A percentile compares a stretch with the other conserved stretches of the same genome.
These are phyloP conservation scores for Passer domesticus DNA, from an alignment of 2,113 vertebrate species.

Conservation along the genomic window DNA sequence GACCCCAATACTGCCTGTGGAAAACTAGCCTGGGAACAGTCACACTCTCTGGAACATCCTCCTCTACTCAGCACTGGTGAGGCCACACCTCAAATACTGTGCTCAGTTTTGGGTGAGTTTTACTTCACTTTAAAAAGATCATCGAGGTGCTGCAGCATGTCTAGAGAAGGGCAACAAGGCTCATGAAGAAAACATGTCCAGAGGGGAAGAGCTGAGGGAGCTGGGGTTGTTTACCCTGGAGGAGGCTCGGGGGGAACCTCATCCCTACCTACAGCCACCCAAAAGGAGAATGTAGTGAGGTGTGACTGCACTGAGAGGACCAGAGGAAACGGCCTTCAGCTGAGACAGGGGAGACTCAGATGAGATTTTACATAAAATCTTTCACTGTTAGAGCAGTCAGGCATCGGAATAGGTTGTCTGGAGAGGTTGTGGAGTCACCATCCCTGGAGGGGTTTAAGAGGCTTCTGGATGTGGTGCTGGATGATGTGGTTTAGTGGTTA, in stretches of 20 bases:
- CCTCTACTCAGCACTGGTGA: background rate
- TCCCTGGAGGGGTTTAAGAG: background rate
- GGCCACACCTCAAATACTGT: background rate
- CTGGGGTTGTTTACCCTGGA: background rate
- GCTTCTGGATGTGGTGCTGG: background rate
- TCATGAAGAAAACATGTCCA: background rate
- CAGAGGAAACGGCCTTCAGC: background rate
- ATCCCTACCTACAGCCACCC: background rate
- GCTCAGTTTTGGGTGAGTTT: background rate
- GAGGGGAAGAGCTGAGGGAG: background rate
- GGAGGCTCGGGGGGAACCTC: too few relatives aligned
- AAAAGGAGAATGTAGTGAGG: background rate
- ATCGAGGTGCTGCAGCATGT: background rate
- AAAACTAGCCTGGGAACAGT: background rate
- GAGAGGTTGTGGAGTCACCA: background rate
- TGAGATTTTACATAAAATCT: background rate
- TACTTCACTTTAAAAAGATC: background rate
- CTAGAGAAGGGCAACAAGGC: background rate
- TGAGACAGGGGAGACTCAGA: background rate
- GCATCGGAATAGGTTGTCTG: background rate
- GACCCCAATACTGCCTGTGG: background rate
- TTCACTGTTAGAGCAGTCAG: fast-evolving
- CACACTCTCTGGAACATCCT: fast-evolving
- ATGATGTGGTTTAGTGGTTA: background rate
- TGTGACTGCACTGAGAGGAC: background rate